Percentiles rank a stretch among this genome's conserved stretches.
phyloP scores from a whole-genome alignment of 1,140 invertebrate species.

The Polypedilum vanderplanki region DNA sequence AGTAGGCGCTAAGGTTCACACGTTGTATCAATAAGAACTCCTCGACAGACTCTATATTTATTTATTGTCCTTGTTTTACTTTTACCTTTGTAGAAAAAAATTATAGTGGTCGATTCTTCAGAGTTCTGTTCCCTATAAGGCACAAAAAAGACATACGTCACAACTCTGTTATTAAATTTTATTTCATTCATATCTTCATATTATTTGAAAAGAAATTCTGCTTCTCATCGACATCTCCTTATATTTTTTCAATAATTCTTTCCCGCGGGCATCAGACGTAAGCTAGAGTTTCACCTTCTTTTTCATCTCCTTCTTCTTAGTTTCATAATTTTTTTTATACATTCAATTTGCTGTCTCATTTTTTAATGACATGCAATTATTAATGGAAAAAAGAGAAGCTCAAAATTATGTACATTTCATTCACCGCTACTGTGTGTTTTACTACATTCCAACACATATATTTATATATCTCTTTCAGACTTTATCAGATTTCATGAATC shows the following conservation, averaged over 20 bases:
- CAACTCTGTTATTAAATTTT: constrained; percentile 23
- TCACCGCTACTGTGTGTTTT: constrained; percentile 10
- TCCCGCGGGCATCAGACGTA: constrained; percentile 7
- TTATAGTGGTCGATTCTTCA: background rate
- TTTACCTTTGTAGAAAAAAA: background rate
- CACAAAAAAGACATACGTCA: background rate
- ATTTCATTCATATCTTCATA: constrained; percentile 6
- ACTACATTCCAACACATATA: background rate
- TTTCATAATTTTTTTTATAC: background rate
- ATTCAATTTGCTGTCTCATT: constrained; percentile 26
- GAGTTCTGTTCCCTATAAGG: background rate
- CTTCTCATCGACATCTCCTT: background rate
- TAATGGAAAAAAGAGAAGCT: constrained; percentile 11
- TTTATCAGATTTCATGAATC: constrained; percentile 22
- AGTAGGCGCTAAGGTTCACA: constrained; percentile 24
- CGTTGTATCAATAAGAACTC: background rate
- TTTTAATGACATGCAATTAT: constrained; percentile 27
- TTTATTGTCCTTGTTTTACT: background rate
- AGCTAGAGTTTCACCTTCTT: constrained; percentile 10
- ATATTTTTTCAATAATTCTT: background rate
- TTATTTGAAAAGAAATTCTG: background rate
- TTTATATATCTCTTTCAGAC: background rate
- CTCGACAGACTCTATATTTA: background rate
- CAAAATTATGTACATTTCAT: constrained; percentile 20
- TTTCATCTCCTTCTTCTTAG: background rate